Evolutionary conservation across 2,113 vertebrate species (phyloP), one percentile per base, ranked within the genome.

Genomic region (Synodontis membranacea): DNA sequence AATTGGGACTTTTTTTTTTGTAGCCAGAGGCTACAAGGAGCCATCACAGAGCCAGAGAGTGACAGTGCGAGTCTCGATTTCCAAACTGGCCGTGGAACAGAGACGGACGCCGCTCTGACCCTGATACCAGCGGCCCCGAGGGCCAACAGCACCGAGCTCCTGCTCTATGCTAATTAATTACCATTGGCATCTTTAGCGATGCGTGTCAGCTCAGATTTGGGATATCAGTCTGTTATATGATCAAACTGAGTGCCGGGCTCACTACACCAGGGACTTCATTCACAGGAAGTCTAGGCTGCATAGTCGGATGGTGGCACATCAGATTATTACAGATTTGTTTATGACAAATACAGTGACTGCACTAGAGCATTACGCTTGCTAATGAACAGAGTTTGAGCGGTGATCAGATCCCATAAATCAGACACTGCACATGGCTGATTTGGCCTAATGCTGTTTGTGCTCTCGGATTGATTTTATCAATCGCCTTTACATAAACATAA

Each of bases 131-230:
- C 89, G 94, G 95, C 97, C 96, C 96, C 90, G 93, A 93, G 96
- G 96, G 95, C 92, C 95, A 96, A 96, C 95, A 95, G 96, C 95
- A 96, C 94, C 76, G 94, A 96, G 95, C 93, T 95, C 96, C 93
- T 93, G 95, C 94, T 96, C 95, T 94, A 97, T 96, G 96, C 95
- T 98, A 98, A 98, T 98, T 98, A 98, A 98, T 98, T 98, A 97
- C 95, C 95, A 95, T 96, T 98, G 97, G 96, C 96, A 97, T 97
- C 96, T 97, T 98, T 97, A 96, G 96, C 95, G 93, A 95, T 95
- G 96, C 94, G 93, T 97, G 97, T 98, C 96, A 96, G 95, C 96
- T 97, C 96, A 94, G 93, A 97, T 98, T 97, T 97, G 96, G 94
- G 93, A 86, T 95, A 95, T 96, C 95, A 96, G 96, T 96, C 96